Base-by-base conservation (phyloP, 2,797 vertebrate genomes). In the Uromys caudimaculatus region DNA sequence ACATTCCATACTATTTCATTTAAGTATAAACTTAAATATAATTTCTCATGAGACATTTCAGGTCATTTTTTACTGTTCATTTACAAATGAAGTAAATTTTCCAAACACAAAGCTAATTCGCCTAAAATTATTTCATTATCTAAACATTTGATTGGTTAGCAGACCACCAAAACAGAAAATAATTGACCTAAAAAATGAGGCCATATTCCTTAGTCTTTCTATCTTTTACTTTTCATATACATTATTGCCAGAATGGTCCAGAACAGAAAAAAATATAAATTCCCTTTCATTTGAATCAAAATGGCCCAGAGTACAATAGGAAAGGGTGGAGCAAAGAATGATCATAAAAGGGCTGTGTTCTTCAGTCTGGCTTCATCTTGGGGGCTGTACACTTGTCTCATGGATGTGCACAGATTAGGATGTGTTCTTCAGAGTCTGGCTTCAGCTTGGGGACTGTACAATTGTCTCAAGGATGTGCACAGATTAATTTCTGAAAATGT, bases 1-100 rank as follows among this genome's bases (percentile, higher is more conserved):
- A 54, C 89, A 94, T 97, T 93, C 38, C 95, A 95, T 62, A 17
- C 93, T 95, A 97, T 95, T 96, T 93, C 52, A 91, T 96, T 97
- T 97, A 94, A 96, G 23, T 94, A 96, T 90, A 93, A 94, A 16
- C 21, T 95, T 93, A 90, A 77, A 73, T 94, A 95, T 96, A 96
- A 95, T 88, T 97, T 96, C 14, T 96, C 92, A 86, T 94, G 29
- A 96, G 95, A 89, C 83, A 96, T 96, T 96, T 97, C 87, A 94
- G 92, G 79, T 91, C 91, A 90, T 89, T 91, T 96, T 52, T 97
- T 95, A 85, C 73, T 96, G 41, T 94, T 95, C 78, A 90, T 79
- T 78, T 94, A 32, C 60, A 96, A 92, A 54, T 91, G 69, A 85
- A 58, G 89, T 94, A 73, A 4, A 71, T 19, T 90, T 78, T 95